Conservation (phyloP, 2,797 vertebrate species). For the Carapus acus region DNA sequence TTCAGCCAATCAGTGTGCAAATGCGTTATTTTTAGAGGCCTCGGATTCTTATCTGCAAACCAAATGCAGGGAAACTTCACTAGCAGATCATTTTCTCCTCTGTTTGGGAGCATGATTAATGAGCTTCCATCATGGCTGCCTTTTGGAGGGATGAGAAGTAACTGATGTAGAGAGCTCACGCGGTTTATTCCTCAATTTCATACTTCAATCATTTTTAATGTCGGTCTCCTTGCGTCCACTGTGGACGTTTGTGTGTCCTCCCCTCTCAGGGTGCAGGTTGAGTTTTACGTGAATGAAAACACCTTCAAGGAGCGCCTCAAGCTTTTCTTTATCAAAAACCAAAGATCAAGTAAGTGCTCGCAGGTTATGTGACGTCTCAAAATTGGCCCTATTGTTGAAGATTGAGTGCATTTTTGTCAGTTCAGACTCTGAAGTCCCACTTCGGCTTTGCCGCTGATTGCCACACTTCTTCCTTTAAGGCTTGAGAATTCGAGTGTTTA, state of each 20-base stretch:
- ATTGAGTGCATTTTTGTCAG: too few relatives aligned
- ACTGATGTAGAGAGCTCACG: slow-evolving; percentile 7
- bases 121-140: slow-evolving; percentile 31
- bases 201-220: background rate
- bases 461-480: slow-evolving; percentile 59
- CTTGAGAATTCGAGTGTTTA: slow-evolving; percentile 90
- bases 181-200: slow-evolving; percentile 2
- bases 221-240: background rate
- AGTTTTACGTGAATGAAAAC: slow-evolving; percentile 97
- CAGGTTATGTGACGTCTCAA: background rate
- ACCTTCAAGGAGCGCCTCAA: slow-evolving; percentile 96
- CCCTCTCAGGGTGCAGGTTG: slow-evolving; percentile 86
- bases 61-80: background rate
- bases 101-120: slow-evolving; percentile 31
- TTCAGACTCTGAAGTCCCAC: too few relatives aligned
- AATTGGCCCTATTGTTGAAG: background rate
- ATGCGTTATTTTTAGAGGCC: too few relatives aligned
- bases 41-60: too few relatives aligned
- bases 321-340: slow-evolving; percentile 98
- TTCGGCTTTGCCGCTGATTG: slow-evolving; percentile 1
- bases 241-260: slow-evolving; percentile 15
- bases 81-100: slow-evolving; percentile 5
- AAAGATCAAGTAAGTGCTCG: slow-evolving; percentile 87
- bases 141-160: too few relatives aligned
- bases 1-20: background rate